These are phyloP conservation scores for Callopanchax toddi DNA, from an alignment of 2,113 vertebrate genomes.

Conservation along the genomic window DNA sequence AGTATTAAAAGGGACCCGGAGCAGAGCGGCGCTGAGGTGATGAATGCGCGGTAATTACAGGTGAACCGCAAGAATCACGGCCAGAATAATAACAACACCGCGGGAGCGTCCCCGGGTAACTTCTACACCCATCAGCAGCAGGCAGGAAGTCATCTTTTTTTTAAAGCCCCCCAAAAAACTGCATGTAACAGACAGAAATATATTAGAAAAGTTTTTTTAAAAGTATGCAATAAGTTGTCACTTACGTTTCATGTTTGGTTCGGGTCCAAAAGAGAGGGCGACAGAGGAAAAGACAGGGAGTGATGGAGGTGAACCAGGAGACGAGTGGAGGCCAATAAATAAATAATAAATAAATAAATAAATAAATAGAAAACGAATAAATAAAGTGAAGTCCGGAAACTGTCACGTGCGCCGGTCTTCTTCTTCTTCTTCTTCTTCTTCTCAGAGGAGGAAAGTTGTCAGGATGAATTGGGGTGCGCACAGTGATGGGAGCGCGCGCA, in stretches of 20 bases:
- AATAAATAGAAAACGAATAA: constrained; percentile 60
- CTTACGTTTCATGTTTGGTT: constrained; percentile 85
- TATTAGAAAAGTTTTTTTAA: not conserved
- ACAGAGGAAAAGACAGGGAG: not conserved
- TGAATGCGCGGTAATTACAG: constrained; percentile 78
- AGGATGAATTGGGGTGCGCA: constrained; percentile 66
- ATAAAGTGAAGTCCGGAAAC: constrained; percentile 76
- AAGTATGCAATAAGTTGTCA: constrained; percentile 15
- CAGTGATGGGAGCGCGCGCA: constrained; percentile 47
- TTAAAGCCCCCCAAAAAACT: too few species aligned
- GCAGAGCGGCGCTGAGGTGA: constrained; percentile 68
- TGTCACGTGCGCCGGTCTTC: constrained; percentile 77
- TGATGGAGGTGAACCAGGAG: constrained; percentile 49
- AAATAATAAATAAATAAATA: constrained; percentile 66
- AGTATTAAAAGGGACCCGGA: constrained; percentile 72
- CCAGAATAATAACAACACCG: constrained; percentile 59
- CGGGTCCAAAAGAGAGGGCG: constrained; percentile 49
- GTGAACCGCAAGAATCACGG: constrained; percentile 73
- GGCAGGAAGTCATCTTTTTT: too few species aligned
- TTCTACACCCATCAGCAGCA: not conserved
- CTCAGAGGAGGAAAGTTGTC: constrained; percentile 66
- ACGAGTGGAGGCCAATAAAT: constrained; percentile 62
- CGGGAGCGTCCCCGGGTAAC: constrained; percentile 40
- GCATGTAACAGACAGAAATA: not conserved
- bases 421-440: constrained; percentile 64